phyloP scores from a whole-genome alignment of 1,140 invertebrate species.

The Euura saliciscinereae region DNA sequence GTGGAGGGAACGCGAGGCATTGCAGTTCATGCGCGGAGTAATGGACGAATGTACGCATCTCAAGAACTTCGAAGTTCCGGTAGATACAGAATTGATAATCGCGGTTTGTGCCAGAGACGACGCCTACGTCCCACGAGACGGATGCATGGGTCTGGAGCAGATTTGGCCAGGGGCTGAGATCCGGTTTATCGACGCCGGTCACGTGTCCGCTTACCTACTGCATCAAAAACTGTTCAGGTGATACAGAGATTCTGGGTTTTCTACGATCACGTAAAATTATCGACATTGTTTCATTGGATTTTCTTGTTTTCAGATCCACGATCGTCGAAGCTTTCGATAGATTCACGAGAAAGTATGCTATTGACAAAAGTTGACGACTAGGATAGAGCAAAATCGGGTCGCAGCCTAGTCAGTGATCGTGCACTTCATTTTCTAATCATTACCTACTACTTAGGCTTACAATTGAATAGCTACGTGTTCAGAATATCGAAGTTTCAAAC shows the following conservation, averaged over 20 bases:
- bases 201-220: constrained; percentile 88
- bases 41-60: constrained; percentile 99
- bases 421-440: neutral
- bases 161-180: constrained; percentile 93
- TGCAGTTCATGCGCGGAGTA: constrained; percentile 95
- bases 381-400: neutral
- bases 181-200: constrained; percentile 86
- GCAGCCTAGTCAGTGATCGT: neutral
- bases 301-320: constrained; percentile 48
- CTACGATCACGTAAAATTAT: neutral
- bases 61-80: constrained; percentile 85
- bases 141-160: constrained; percentile 79
- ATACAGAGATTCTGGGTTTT: constrained; percentile 18
- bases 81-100: constrained; percentile 86
- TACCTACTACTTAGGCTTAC: neutral
- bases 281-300: constrained; percentile 25
- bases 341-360: constrained; percentile 60
- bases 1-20: constrained; percentile 71
- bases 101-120: constrained; percentile 87
- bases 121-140: constrained; percentile 89
- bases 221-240: constrained; percentile 88
- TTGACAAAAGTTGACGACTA: constrained; percentile 42
- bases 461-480: no score
- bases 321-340: constrained; percentile 62
- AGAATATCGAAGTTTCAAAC: neutral